Evolutionary conservation across 2,888 invertebrate species (phyloP), one percentile per base, ranked within the genome.

Genomic region (Papilio protenor): DNA sequence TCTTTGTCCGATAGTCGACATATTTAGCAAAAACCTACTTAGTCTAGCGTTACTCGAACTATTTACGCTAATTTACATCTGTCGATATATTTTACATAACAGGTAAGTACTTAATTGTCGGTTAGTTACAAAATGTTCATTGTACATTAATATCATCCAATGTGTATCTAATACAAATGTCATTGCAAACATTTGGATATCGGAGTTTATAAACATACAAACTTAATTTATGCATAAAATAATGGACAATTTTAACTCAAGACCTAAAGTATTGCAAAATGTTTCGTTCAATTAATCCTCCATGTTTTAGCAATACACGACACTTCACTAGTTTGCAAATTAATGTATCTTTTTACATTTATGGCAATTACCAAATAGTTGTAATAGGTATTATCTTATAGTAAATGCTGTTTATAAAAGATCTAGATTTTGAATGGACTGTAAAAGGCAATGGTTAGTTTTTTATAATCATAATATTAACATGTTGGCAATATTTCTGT

Each of bases 61-160:
- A n/a, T 64, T 40, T 10, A 40, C n/a, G 64, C 18, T 40, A 64
- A 64, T 52, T 23, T 72, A 72, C 33, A 55, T 33, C n/a, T n/a
- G 33, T 52, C 3, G 12, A 18, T 71, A n/a, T 23, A 47, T 61
- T 73, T 61, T 64, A 74, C 49, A 74, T 47, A 64, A 27, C 74
- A 49, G 49, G 27, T 66, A 61, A 61, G 61, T 73, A 57, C 73
- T 73, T 57, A 59, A 47, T 21, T 40, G 27, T 61, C 59, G 47
- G 47, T n/a, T 57, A 40, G 21, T 69, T 27, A 71, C 55, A 70
- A 18, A 75, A 47, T 27, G 21, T 70, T 71, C n/a, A 69, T 69
- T 69, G 49, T 57, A 57, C 23, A 18, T 40, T 57, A 61, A 16
- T 23, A 8, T 27, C 21, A 45, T 59, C 76, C 70, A 71, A 59